phyloP scores from a whole-genome alignment of 2,888 invertebrate species.

The Actias luna region DNA sequence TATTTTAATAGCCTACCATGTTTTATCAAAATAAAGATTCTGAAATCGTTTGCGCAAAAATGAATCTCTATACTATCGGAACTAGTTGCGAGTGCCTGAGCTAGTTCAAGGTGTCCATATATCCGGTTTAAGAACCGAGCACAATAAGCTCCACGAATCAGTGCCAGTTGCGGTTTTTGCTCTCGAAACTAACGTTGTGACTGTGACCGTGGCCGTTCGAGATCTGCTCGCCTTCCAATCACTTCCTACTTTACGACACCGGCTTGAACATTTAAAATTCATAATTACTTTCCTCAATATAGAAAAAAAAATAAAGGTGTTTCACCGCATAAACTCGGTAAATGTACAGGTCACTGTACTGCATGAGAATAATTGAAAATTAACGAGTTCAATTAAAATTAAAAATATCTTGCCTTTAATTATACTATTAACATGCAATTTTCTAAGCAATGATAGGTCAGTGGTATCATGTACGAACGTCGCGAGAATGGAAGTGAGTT shows the following conservation, averaged over 20 bases:
- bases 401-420: conserved; percentile 7
- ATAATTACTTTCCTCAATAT: conserved; percentile 25
- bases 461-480: too few relatives aligned
- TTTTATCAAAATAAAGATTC: background rate
- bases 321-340: background rate
- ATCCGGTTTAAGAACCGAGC: conserved; percentile 48
- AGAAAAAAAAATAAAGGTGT: background rate
- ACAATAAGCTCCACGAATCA: conserved; percentile 50
- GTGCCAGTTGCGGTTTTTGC: conserved; percentile 48
- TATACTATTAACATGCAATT: background rate
- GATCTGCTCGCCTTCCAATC: conserved; percentile 39
- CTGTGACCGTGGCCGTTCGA: conserved; percentile 39
- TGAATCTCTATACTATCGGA: conserved; percentile 43
- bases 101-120: conserved; percentile 47
- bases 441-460: too few relatives aligned
- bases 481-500: too few relatives aligned
- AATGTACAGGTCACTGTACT: conserved; percentile 8
- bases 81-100: conserved; percentile 49
- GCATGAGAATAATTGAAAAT: background rate
- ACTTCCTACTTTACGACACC: conserved; percentile 48
- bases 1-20: too few relatives aligned
- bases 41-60: background rate
- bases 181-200: conserved; percentile 31
- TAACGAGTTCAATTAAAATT: background rate
- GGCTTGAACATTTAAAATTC: conserved; percentile 8